phyloP scores from a whole-genome alignment of 2,113 vertebrate genomes.

The Stegastes partitus region DNA sequence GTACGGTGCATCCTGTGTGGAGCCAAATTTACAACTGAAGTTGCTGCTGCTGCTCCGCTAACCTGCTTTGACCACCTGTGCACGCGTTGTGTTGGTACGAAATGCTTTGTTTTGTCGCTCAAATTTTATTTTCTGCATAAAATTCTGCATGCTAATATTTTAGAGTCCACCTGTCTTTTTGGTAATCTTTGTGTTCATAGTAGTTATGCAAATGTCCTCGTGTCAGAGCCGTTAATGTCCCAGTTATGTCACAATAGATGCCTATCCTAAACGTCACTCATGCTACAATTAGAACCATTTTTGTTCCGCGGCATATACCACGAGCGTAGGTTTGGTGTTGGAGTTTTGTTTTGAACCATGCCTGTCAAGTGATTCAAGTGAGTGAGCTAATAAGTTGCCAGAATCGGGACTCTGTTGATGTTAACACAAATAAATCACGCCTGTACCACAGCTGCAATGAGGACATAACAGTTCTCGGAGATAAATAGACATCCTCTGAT shows the following conservation, averaged over 20 bases:
- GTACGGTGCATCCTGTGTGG: background rate
- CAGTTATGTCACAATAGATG: background rate
- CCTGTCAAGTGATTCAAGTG: background rate
- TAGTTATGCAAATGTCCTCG: background rate
- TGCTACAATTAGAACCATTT: background rate
- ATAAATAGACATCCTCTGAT: conserved; percentile 24
- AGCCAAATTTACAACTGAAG: background rate
- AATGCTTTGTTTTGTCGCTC: background rate
- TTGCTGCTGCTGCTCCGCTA: background rate
- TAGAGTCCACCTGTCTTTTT: background rate
- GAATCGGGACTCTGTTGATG: background rate
- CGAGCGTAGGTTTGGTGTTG: background rate
- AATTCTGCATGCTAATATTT: background rate
- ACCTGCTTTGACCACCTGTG: background rate
- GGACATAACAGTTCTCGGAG: background rate
- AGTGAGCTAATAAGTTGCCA: background rate
- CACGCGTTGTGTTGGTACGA: background rate
- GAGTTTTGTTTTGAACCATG: background rate
- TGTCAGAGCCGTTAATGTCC: background rate
- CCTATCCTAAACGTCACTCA: background rate
- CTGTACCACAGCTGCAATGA: background rate
- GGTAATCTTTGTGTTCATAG: background rate
- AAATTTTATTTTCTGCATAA: background rate
- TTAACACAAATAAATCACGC: conserved; percentile 14
- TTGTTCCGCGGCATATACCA: background rate